phyloP scores from a whole-genome alignment of 2,888 invertebrate genomes.

The Mimachlamys varia region DNA sequence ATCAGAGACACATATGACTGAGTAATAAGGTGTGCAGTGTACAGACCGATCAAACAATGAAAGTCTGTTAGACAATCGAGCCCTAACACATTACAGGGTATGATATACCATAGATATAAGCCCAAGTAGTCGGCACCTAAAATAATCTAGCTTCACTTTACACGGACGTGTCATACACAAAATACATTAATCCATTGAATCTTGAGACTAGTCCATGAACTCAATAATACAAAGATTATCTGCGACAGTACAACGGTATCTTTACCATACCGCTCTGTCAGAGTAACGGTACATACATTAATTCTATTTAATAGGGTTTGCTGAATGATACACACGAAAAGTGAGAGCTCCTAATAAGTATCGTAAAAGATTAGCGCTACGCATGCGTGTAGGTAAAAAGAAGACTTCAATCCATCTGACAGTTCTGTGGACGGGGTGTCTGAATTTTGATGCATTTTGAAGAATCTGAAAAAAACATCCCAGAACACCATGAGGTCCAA shows the following conservation, averaged over 20 bases:
- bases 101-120: constrained; percentile 11
- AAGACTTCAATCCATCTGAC: constrained; percentile 21
- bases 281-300: constrained; percentile 20
- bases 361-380: constrained; percentile 16
- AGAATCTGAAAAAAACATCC: background rate
- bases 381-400: constrained; percentile 36
- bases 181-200: constrained; percentile 17
- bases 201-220: background rate
- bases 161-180: background rate
- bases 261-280: background rate
- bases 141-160: background rate
- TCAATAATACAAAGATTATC: constrained; percentile 28
- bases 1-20: background rate
- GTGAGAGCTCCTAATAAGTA: constrained; percentile 31
- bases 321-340: constrained; percentile 20
- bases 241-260: background rate
- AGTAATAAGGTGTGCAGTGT: background rate
- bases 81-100: background rate
- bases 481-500: background rate
- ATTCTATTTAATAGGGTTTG: constrained; percentile 13
- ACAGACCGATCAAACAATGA: background rate
- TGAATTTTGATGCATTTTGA: constrained; percentile 22
- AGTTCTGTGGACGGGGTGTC: constrained; percentile 19
- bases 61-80: background rate
- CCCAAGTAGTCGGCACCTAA: background rate